Conservation (phyloP, 2,888 invertebrate genomes). For the Rhogogaster chlorosoma region DNA sequence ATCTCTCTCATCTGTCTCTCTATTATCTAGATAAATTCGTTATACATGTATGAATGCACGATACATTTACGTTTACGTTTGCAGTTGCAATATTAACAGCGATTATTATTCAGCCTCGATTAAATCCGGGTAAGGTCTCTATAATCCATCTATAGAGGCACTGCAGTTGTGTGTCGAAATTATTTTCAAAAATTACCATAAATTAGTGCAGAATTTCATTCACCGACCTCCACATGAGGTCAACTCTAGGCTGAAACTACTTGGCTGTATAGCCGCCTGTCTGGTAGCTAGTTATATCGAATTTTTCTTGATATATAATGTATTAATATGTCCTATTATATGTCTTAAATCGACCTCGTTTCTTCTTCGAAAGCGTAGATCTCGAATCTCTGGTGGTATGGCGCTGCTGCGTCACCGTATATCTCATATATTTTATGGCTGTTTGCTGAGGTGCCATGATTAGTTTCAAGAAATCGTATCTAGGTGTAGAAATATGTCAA, state of each 20-base stretch:
- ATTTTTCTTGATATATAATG: background rate
- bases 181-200: background rate
- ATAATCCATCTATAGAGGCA: background rate
- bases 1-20: background rate
- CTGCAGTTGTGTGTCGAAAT: background rate
- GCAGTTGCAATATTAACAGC: background rate
- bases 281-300: background rate
- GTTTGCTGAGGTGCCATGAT: background rate
- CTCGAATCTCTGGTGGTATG: constrained; percentile 24
- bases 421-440: background rate
- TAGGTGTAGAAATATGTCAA: background rate
- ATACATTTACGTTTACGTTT: background rate
- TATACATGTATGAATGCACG: too few species aligned
- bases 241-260: background rate
- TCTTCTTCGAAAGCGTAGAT: constrained; percentile 31
- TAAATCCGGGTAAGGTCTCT: background rate
- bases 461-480: constrained; percentile 7
- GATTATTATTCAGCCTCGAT: background rate
- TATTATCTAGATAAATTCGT: background rate
- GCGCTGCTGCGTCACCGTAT: background rate
- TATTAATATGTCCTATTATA: background rate
- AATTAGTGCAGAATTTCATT: background rate
- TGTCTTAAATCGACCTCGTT: constrained; percentile 23
- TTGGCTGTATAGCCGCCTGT: background rate
- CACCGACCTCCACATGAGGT: background rate